Percentiles rank a stretch among this genome's conserved stretches.
phyloP scores from a whole-genome alignment of 2,888 invertebrate species.

The Amphiduros pacificus region DNA sequence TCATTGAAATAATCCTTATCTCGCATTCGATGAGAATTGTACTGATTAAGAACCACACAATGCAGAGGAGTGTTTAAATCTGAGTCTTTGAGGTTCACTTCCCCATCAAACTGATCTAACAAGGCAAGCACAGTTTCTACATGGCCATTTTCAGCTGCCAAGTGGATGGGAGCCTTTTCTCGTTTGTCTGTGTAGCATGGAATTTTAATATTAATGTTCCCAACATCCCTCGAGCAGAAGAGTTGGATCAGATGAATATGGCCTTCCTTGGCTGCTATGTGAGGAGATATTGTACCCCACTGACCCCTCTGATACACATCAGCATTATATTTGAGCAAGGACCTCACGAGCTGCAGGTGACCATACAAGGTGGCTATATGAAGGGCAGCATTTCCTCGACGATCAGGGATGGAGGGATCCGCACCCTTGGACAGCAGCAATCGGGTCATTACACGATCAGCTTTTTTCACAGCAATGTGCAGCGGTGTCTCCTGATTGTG shows the following conservation, averaged over 20 bases:
- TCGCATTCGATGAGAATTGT: constrained; percentile 31
- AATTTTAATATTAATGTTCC: constrained; percentile 33
- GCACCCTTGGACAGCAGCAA: constrained; percentile 36
- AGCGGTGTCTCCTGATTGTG: constrained; percentile 36
- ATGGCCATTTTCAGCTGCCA: constrained; percentile 35
- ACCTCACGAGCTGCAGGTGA: constrained; percentile 32
- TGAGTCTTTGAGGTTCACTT: constrained; percentile 34
- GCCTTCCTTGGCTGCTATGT: constrained; percentile 38
- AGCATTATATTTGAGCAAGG: constrained; percentile 33
- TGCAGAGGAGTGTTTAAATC: constrained; percentile 36
- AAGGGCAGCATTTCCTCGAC: constrained; percentile 33
- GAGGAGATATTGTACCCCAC: constrained; percentile 30
- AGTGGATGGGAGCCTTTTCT: constrained; percentile 34
- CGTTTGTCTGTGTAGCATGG: constrained; percentile 33
- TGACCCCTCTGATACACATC: constrained; percentile 36
- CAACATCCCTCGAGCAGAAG: constrained; percentile 29
- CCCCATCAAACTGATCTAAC: constrained; percentile 34
- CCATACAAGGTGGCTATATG: constrained; percentile 36
- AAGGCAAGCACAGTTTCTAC: constrained; percentile 29
- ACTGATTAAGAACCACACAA: constrained; percentile 32
- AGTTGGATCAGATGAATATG: constrained; percentile 37
- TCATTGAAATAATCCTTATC: constrained; percentile 36
- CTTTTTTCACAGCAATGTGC: constrained; percentile 36
- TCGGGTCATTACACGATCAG: constrained; percentile 29
- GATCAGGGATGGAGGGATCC: constrained; percentile 30